Evolutionary conservation across 2,113 vertebrate genomes (phyloP).

Genomic region (Pteronura brasiliensis): DNA sequence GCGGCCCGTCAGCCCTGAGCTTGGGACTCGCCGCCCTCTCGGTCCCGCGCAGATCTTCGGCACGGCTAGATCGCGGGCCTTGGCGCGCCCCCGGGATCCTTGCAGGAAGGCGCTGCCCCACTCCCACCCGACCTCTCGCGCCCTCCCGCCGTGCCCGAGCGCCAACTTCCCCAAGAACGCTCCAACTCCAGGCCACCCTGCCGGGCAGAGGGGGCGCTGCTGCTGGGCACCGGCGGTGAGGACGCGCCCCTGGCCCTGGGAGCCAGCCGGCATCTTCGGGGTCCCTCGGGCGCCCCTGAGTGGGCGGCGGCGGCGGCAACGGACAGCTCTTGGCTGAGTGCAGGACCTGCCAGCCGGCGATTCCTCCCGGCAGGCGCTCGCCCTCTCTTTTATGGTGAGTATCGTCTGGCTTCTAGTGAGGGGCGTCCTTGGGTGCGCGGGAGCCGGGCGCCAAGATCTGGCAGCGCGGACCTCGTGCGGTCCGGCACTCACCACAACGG

Average conservation of each 20-base stretch:
- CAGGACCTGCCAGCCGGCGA: conserved; percentile 47
- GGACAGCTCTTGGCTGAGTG: neutral
- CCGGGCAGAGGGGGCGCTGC: conserved; percentile 47
- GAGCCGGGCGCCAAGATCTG: neutral
- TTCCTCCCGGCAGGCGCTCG: conserved; percentile 49
- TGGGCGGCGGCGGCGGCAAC: conserved; percentile 34
- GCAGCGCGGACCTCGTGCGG: neutral
- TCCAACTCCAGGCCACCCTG: conserved; percentile 69
- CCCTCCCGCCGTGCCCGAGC: neutral
- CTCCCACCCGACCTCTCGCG: neutral
- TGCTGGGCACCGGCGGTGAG: conserved; percentile 24
- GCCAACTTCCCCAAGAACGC: conserved; percentile 74
- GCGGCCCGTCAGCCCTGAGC: conserved; percentile 61
- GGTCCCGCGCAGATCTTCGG: neutral
- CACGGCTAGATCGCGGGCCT: neutral
- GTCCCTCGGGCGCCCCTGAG: conserved; percentile 57
- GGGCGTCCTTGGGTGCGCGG: neutral
- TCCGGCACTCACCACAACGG: neutral
- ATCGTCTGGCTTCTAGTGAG: neutral
- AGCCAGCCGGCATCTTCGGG: conserved; percentile 35
- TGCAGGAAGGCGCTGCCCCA: neutral
- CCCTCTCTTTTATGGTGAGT: conserved; percentile 73
- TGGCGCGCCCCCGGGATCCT: neutral
- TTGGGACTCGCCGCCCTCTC: conserved; percentile 10
- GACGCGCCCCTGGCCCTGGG: conserved; percentile 23